A percentile compares a stretch with the other conserved stretches of the same genome.
These are phyloP conservation scores for Hyposoter didymator DNA, from an alignment of 2,888 invertebrate genomes.

Conservation along the genomic window DNA sequence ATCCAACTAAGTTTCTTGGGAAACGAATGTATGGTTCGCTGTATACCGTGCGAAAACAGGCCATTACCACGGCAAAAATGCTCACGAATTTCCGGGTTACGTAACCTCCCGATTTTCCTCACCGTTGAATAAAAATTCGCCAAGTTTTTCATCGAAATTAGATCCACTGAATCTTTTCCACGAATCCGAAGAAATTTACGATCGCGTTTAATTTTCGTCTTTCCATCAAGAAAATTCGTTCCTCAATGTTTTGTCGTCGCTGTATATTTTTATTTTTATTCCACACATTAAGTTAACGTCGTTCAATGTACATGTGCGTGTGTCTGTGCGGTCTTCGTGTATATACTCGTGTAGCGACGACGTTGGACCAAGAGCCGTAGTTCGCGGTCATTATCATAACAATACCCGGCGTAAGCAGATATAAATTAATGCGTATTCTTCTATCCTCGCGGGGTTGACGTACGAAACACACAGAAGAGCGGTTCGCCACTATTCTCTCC, in stretches of 20 bases:
- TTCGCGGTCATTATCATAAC: constrained; percentile 81
- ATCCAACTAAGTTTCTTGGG: background rate
- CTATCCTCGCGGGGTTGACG: constrained; percentile 78
- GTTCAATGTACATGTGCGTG: background rate
- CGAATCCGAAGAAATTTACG: background rate
- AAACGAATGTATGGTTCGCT: background rate
- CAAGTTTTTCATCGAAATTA: background rate
- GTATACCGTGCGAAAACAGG: background rate
- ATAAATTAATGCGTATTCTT: constrained; percentile 84
- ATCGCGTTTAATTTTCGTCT: background rate
- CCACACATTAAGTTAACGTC: background rate
- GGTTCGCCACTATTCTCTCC: constrained; percentile 53
- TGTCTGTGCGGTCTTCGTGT: background rate
- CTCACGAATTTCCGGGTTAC: background rate
- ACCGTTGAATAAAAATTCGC: background rate
- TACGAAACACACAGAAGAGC: constrained; percentile 64
- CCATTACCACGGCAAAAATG: background rate
- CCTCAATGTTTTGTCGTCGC: background rate
- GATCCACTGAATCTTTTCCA: background rate
- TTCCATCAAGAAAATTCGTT: background rate
- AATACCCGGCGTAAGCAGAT: constrained; percentile 82
- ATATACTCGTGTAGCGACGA: constrained; percentile 18
- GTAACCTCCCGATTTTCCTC: background rate
- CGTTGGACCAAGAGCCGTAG: constrained; percentile 57
- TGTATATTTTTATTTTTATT: background rate